Evolutionary conservation across 2,797 vertebrate species (phyloP).

Genomic region (Artibeus lituratus): DNA sequence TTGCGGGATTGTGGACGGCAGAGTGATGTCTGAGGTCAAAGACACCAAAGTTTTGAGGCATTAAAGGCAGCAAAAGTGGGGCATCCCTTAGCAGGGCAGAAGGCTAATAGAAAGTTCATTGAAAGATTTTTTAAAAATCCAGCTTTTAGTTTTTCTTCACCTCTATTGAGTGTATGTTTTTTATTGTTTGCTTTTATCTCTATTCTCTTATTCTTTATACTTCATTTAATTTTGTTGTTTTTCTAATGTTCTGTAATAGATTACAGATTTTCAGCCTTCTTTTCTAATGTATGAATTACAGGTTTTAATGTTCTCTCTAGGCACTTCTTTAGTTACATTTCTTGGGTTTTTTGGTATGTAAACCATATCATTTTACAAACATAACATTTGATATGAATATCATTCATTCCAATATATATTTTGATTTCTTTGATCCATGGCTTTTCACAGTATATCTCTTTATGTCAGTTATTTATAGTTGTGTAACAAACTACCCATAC

Average conservation of each 20-base stretch:
- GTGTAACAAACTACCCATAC: background rate
- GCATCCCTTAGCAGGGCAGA: too few species aligned
- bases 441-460: background rate
- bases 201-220: conserved; percentile 7
- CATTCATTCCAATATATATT: background rate
- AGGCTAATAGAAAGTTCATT: too few species aligned
- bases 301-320: background rate
- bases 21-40: too few species aligned
- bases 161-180: background rate
- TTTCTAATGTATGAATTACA: background rate
- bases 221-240: conserved; percentile 26
- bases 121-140: background rate
- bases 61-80: too few species aligned
- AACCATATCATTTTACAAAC: background rate
- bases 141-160: background rate
- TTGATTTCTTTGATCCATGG: background rate
- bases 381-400: background rate
- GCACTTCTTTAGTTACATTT: background rate
- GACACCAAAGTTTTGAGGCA: too few species aligned
- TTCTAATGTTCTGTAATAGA: background rate
- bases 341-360: background rate
- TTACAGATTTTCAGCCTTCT: background rate
- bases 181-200: background rate
- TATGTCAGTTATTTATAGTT: background rate
- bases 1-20: too few species aligned